These are phyloP conservation scores for Apis dorsata DNA, from an alignment of 1,140 invertebrate genomes.

Conservation along the genomic window DNA sequence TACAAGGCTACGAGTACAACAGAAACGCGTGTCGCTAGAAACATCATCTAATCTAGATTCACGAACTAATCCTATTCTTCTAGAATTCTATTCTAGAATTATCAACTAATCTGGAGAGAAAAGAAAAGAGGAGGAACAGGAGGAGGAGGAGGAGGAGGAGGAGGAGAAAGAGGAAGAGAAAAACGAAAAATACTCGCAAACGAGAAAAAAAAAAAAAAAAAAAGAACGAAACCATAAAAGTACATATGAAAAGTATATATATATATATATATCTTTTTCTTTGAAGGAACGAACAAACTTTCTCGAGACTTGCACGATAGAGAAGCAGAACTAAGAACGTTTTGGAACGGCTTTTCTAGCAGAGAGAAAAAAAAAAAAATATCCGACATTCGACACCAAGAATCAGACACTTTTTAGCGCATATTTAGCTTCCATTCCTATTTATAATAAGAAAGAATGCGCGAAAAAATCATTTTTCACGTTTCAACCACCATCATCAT, in stretches of 20 bases:
- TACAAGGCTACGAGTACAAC: background rate
- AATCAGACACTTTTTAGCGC: background rate
- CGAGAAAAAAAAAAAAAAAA: background rate
- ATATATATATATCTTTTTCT: slow-evolving; percentile 1
- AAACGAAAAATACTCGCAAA: background rate
- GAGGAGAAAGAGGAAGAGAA: background rate
- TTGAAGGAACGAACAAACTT: slow-evolving; percentile 50
- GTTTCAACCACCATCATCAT: background rate
- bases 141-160: background rate
- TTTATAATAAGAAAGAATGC: background rate
- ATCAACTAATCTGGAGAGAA: background rate
- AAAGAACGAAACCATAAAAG: slow-evolving; percentile 12
- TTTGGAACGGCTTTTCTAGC: slow-evolving; percentile 38
- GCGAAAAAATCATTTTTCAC: background rate
- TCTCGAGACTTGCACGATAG: slow-evolving; percentile 24
- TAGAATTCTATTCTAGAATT: background rate
- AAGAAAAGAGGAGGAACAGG: background rate
- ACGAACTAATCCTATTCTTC: no score
- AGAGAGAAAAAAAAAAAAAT: background rate
- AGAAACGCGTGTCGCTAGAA: background rate
- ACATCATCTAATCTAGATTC: background rate
- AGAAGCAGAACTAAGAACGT: slow-evolving; percentile 15
- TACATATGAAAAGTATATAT: background rate
- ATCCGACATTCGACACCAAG: background rate
- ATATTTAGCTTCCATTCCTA: background rate